phyloP scores from a whole-genome alignment of 2,888 invertebrate species.

The Cataglyphis rosenhaueri region DNA sequence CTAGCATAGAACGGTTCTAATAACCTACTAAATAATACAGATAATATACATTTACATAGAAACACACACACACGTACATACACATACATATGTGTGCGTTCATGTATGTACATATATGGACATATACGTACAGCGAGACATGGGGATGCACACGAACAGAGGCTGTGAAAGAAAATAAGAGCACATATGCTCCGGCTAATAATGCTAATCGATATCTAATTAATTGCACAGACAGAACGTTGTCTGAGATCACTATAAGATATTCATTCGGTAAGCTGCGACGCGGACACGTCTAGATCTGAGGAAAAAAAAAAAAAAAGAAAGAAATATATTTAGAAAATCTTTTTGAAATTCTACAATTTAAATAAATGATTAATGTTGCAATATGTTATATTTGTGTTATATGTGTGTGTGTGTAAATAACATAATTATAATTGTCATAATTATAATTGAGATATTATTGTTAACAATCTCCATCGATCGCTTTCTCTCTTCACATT shows the following conservation, averaged over 20 bases:
- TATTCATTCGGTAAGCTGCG: constrained; percentile 39
- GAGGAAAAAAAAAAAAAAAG: neutral
- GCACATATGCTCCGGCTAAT: constrained; percentile 35
- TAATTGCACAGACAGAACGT: constrained; percentile 27
- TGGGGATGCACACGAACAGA: constrained; percentile 67
- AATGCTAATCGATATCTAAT: constrained; percentile 51
- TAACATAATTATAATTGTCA: neutral
- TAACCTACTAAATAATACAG: constrained; percentile 16
- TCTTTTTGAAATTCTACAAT: neutral
- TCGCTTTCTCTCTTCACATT: neutral
- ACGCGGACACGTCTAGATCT: constrained; percentile 18
- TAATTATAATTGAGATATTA: neutral
- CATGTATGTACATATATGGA: constrained; percentile 35
- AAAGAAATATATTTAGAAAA: neutral
- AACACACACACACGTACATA: constrained; percentile 14
- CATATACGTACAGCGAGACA: constrained; percentile 60
- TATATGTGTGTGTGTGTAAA: neutral
- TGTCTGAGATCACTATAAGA: constrained; percentile 20
- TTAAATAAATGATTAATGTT: neutral
- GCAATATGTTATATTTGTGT: neutral
- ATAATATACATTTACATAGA: constrained; percentile 11
- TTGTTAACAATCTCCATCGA: neutral
- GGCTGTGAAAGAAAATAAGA: constrained; percentile 67
- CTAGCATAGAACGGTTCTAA: constrained; percentile 45
- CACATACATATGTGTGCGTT: constrained; percentile 9